Percentiles rank a stretch among this genome's conserved stretches.
Evolutionary conservation across 2,797 vertebrate species (phyloP).

Genomic region (Bradypodion ventrale): DNA sequence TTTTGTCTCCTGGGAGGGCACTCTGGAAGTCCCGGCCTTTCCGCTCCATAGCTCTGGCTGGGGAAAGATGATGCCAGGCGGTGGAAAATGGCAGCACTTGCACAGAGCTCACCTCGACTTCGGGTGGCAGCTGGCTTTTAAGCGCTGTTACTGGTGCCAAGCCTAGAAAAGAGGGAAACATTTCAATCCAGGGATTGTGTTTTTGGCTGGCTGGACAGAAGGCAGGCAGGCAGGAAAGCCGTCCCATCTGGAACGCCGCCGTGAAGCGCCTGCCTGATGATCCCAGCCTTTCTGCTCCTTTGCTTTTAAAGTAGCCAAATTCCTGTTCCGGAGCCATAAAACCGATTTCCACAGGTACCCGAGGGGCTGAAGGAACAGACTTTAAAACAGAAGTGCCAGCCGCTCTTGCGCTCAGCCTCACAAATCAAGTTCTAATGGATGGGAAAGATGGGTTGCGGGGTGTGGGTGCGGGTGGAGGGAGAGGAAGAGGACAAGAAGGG

Average conservation of each 20-base stretch:
- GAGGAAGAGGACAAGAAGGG: not conserved
- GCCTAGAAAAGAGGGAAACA: not conserved
- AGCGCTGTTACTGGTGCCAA: not conserved
- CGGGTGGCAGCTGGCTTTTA: not conserved
- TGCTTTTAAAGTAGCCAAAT: not conserved
- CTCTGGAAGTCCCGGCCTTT: no score
- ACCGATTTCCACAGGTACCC: constrained; percentile 1
- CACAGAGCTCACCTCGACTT: not conserved
- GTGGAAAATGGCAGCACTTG: no score
- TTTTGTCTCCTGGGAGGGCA: no score
- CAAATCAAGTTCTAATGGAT: constrained; percentile 34
- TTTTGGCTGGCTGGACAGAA: not conserved
- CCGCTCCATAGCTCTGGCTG: no score
- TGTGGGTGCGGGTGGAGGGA: no score
- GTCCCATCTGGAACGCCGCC: not conserved
- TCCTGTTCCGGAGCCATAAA: not conserved
- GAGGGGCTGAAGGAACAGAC: constrained; percentile 12
- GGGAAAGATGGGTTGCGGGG: not conserved
- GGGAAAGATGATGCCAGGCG: no score
- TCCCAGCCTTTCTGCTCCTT: not conserved
- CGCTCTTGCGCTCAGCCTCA: not conserved
- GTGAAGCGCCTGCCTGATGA: not conserved
- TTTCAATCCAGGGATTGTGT: not conserved
- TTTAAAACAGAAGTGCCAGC: constrained; percentile 13
- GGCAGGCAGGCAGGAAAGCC: not conserved